Evolutionary conservation across 2,888 invertebrate species (phyloP), one percentile per base, ranked within the genome.

Genomic region (Xiphydria camelus): DNA sequence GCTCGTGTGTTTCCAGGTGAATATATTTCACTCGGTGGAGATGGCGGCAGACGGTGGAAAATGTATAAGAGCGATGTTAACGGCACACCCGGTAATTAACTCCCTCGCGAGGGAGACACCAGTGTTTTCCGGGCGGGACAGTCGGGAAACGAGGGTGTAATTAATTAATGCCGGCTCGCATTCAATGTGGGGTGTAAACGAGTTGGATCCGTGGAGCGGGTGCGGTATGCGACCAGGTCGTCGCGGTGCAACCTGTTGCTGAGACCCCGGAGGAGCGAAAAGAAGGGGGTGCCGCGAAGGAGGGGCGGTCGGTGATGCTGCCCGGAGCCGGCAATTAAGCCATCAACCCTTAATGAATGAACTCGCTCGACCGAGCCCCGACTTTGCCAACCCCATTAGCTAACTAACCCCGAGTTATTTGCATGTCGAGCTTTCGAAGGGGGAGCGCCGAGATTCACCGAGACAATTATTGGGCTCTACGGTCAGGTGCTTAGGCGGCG

Each of bases 351-450:
- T 74, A 74, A 74, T 73, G 72, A 74, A 73, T 70, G 65, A 72
- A 70, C 68, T 68, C 59, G 61, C 57, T 62, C 47, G 23, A 36
- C 51, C 53, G 54, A 56, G 56, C 59, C 53, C 62, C 58, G 59
- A 51, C 58, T 55, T 56, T 55, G 57, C 61, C 62, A 66, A 63
- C 66, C 68, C 73, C 71, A 71, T 73, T 71, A 72, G 70, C 69
- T 68, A 73, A 73, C 74, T 72, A 74, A 72, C 73, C 70, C 71
- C 67, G 66, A 66, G 73, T 70, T 74, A 74, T 74, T 74, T 74
- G 74, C 74, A 74, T 73, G 71, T 70, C 70, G 64, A 56, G 47
- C 34, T 54, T 41, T 52, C 20, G 34, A 53, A 61, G 60, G 57
- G 64, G 61, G 65, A 59, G 59, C 60, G 62, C 59, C 55, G 64